phyloP scores from a whole-genome alignment of 2,113 vertebrate species.

The Echinops telfairi region DNA sequence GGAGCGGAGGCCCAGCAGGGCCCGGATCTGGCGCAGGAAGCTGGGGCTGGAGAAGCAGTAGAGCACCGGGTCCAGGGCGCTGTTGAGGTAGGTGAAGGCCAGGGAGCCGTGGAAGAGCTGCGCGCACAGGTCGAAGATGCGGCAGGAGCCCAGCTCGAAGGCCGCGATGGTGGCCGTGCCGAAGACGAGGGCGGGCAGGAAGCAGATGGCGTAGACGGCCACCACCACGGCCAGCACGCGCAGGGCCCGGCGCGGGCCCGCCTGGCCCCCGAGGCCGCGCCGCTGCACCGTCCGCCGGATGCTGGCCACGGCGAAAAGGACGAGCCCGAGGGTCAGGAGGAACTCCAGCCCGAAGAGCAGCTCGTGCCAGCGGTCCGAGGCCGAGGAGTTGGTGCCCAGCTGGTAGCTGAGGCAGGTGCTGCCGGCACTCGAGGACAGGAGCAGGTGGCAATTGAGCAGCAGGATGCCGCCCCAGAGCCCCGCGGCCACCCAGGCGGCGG shows the following conservation, averaged over 20 bases:
- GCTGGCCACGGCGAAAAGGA: slow-evolving; percentile 67
- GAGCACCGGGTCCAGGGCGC: slow-evolving; percentile 86
- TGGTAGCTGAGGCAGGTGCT: slow-evolving; percentile 81
- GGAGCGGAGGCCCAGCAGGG: slow-evolving; percentile 12
- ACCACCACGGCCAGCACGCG: slow-evolving; percentile 68
- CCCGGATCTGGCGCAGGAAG: background rate
- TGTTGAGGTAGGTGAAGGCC: slow-evolving; percentile 88
- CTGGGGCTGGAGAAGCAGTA: slow-evolving; percentile 87
- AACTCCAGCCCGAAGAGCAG: slow-evolving; percentile 77
- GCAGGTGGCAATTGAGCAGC: slow-evolving; percentile 29
- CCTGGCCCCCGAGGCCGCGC: slow-evolving; percentile 49
- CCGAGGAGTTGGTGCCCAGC: slow-evolving; percentile 49
- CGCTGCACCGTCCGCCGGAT: slow-evolving; percentile 49
- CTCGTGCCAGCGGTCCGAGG: slow-evolving; percentile 52
- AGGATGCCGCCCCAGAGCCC: slow-evolving; percentile 83
- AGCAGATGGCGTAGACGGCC: slow-evolving; percentile 85
- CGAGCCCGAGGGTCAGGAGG: slow-evolving; percentile 59
- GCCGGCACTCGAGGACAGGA: background rate
- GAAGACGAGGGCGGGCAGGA: slow-evolving; percentile 84
- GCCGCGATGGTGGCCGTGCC: background rate
- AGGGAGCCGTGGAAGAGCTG: slow-evolving; percentile 85
- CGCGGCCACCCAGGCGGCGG: slow-evolving; percentile 79
- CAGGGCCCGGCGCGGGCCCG: slow-evolving; percentile 51
- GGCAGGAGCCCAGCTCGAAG: background rate
- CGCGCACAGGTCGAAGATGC: background rate